Evolutionary conservation across 2,113 vertebrate species (phyloP).

Genomic region (Eptatretus burgeri): DNA sequence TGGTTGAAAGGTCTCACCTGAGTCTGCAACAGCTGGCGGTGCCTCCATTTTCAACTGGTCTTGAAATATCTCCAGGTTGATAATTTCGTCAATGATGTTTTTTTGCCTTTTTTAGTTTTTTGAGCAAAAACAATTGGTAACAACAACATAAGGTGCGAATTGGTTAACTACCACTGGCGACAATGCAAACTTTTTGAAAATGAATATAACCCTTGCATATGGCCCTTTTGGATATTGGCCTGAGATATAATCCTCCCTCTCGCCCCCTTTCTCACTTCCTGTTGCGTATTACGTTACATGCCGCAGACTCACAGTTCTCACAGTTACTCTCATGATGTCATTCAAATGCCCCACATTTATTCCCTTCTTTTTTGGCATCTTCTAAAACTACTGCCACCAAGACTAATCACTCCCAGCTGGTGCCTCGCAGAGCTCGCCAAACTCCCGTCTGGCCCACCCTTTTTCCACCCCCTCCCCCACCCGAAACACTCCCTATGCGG

Average conservation of each 20-base stretch:
- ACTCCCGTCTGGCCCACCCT: neutral
- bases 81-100: no score
- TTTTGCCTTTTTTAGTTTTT: no score
- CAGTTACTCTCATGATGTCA: slow-evolving; percentile 5
- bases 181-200: no score
- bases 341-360: slow-evolving; percentile 3
- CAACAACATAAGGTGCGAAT: no score
- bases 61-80: no score
- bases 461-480: neutral
- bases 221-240: no score
- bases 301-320: slow-evolving; percentile 3
- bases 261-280: slow-evolving; percentile 1
- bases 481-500: neutral
- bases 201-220: no score
- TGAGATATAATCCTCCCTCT: neutral
- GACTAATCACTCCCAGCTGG: slow-evolving; percentile 6
- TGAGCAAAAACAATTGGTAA: no score
- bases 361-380: slow-evolving; percentile 3
- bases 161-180: no score
- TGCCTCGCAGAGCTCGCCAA: slow-evolving; percentile 4
- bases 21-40: no score
- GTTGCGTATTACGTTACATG: slow-evolving; percentile 3
- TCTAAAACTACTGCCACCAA: slow-evolving; percentile 6
- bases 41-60: no score
- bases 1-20: no score